Conservation (phyloP, 2,113 vertebrate genomes). For the Anas platyrhynchos region DNA sequence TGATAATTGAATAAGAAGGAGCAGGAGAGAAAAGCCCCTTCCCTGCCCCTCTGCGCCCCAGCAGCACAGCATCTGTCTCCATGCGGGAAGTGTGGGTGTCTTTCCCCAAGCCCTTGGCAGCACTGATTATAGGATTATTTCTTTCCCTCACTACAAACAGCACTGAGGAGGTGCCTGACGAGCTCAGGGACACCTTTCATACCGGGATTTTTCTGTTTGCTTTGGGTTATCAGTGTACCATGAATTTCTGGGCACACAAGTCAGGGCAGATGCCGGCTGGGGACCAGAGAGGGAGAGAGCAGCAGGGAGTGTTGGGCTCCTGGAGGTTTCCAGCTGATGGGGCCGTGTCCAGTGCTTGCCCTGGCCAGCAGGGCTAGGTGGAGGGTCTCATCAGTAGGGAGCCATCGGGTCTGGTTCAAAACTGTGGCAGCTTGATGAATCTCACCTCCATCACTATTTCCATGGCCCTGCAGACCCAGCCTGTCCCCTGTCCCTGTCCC, state of each 20-base stretch:
- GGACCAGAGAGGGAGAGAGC: background rate
- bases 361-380: background rate
- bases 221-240: slow-evolving; percentile 2
- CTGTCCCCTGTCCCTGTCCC: too few species aligned
- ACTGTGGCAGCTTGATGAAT: background rate
- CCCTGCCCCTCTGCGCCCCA: background rate
- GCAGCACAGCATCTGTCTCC: background rate
- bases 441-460: background rate
- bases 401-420: background rate
- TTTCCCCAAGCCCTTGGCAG: background rate
- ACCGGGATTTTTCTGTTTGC: background rate
- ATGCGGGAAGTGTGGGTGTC: background rate
- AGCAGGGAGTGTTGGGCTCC: fast-evolving
- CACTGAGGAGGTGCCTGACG: background rate
- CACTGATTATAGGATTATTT: background rate
- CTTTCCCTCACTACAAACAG: background rate
- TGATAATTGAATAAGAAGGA: background rate
- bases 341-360: background rate
- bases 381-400: background rate
- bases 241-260: background rate
- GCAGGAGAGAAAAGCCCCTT: background rate
- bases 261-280: background rate
- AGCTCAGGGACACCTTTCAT: background rate
- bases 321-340: background rate
- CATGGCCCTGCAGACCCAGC: fast-evolving